Evolutionary conservation across 2,888 invertebrate species (phyloP).

Genomic region (Diaphora mendica): DNA sequence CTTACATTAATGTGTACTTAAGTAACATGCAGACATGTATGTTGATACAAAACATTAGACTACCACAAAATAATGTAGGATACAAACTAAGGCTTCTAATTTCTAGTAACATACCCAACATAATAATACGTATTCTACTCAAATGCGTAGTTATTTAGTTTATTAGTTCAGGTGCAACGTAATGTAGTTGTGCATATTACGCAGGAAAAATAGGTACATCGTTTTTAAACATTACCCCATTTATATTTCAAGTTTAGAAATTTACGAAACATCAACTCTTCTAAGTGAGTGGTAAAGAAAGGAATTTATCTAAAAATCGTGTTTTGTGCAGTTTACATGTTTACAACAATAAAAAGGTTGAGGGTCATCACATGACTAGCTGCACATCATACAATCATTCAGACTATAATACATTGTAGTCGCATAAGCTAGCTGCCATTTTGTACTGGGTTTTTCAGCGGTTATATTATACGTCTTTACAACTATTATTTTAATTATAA

Average conservation of each 20-base stretch:
- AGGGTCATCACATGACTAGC: neutral
- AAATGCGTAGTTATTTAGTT: conserved; percentile 34
- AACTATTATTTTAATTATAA: neutral
- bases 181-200: conserved; percentile 35
- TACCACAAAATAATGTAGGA: conserved; percentile 27
- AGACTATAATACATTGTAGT: conserved; percentile 6
- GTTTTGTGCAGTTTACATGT: neutral
- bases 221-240: conserved; percentile 28
- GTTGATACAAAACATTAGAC: conserved; percentile 28
- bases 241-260: conserved; percentile 1
- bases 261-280: neutral
- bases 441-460: conserved; percentile 3
- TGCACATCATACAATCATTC: neutral
- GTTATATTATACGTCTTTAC: neutral
- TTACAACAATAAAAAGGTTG: neutral
- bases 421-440: conserved; percentile 17
- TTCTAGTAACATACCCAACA: conserved; percentile 34
- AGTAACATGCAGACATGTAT: conserved; percentile 26
- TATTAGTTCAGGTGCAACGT: conserved; percentile 36
- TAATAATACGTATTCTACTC: conserved; percentile 30
- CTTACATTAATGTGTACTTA: conserved; percentile 30
- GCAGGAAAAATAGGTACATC: conserved; percentile 22
- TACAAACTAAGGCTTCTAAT: conserved; percentile 30
- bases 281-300: neutral
- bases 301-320: neutral